These are phyloP conservation scores for Cyphomyrus discorhynchus DNA, from an alignment of 2,113 vertebrate species.

Conservation along the genomic window DNA sequence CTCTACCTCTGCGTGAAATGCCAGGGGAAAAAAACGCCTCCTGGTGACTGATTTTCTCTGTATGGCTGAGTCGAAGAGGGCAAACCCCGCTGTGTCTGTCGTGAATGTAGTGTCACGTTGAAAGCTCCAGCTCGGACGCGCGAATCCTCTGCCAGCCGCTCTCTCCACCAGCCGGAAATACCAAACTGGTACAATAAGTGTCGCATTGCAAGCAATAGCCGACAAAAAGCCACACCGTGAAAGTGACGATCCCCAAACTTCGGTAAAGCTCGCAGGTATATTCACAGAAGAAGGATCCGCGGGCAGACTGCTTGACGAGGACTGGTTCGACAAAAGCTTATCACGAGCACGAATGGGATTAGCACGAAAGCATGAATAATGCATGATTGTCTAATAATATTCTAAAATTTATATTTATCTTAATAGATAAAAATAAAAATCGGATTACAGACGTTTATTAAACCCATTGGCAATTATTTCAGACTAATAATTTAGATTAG, in stretches of 20 bases:
- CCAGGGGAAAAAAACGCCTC: not conserved
- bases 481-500: not conserved
- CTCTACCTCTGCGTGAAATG: not conserved
- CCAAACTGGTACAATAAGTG: slow-evolving; percentile 5
- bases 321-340: not conserved
- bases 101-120: not conserved
- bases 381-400: not conserved
- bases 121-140: not conserved
- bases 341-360: not conserved
- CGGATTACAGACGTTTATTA: not conserved
- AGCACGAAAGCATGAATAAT: not conserved
- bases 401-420: not conserved
- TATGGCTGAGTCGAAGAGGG: not conserved
- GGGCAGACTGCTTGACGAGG: not conserved
- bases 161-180: not conserved
- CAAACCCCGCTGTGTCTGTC: not conserved
- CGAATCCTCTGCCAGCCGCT: not conserved
- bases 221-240: not conserved
- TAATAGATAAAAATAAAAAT: too few species aligned
- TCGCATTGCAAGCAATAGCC: not conserved
- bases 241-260: not conserved
- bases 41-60: not conserved
- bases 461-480: not conserved
- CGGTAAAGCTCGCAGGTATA: not conserved
- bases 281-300: not conserved